Evolutionary conservation across 2,797 vertebrate species (phyloP), one percentile per base, ranked within the genome.

Genomic region (Champsocephalus esox): DNA sequence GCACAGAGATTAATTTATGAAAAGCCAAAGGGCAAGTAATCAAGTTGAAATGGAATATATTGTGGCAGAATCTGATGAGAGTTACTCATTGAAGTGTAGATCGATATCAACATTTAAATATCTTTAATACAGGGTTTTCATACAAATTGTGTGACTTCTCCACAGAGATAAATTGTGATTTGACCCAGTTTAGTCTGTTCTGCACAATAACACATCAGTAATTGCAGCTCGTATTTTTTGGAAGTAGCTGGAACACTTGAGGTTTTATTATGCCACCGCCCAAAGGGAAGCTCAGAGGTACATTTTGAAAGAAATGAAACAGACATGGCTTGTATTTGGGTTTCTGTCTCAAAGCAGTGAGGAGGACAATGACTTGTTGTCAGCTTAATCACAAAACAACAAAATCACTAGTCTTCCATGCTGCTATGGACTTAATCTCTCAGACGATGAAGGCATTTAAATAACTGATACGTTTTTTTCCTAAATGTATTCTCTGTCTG

Each of bases 361-460:
- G 96, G 97, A 82, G 95, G 97, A 97, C 96, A 94, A 92, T 95
- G 97, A 97, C 91, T 96, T 98, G 97, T 97, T 98, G 97, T 97
- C 89, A 79, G 85, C 82, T 89, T 85, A 65, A 76, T 64, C 82
- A 87, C 88, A 96, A 77, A 97, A 98, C 97, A 99, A 99, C 97
- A 98, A 99, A 99, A 99, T 99, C 97, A 98, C 96, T 97, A 98
- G 97, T 98, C 97, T 99, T 99, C 97, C 97, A 98, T 58, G 76
- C 94, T 89, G 96, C 96, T 82, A 73, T 73, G 91, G 94, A 93
- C 95, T 5, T 48, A 5, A 1, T 56, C 46, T 17, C 24, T 24
- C 59, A 49, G 38, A 49, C 32, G 17, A 28, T 1, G 9, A 63
- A 19, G 46, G 32, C 51, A 38, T 4, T 43, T 3, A 24, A 54